These are phyloP conservation scores for Chrysochloris asiatica DNA, from an alignment of 2,113 vertebrate genomes.

Conservation along the genomic window DNA sequence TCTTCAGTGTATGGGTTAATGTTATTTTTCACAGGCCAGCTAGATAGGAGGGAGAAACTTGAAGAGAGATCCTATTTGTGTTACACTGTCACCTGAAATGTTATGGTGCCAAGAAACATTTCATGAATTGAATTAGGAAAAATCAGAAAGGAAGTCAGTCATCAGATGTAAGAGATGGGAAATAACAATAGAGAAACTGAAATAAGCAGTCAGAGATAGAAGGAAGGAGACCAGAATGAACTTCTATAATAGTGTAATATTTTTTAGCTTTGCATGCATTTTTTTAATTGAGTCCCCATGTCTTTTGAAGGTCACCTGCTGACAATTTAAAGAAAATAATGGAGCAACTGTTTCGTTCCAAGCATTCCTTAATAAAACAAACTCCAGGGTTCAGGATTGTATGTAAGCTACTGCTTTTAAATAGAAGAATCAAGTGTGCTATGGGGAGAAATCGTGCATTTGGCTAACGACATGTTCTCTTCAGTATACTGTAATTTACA, in stretches of 20 bases:
- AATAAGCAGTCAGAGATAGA: not conserved
- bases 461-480: constrained; percentile 38
- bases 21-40: not conserved
- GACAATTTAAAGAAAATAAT: constrained; percentile 66
- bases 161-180: not conserved
- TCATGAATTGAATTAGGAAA: constrained; percentile 20
- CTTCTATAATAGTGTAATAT: not conserved
- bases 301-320: constrained; percentile 63
- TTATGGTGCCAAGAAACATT: not conserved
- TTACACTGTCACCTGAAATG: constrained; percentile 28
- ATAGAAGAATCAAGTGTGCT: constrained; percentile 21
- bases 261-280: constrained; percentile 37
- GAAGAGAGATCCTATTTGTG: not conserved
- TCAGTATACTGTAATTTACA: constrained; percentile 53
- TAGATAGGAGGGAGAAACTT: not conserved
- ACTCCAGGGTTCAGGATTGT: constrained; percentile 27
- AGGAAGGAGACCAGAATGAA: not conserved
- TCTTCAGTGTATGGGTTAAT: not conserved
- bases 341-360: constrained; percentile 60
- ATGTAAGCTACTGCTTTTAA: constrained; percentile 44
- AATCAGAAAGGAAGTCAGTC: constrained; percentile 16
- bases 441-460: constrained; percentile 25
- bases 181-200: not conserved
- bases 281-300: constrained; percentile 36
- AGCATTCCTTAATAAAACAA: constrained; percentile 69